phyloP scores from a whole-genome alignment of 2,797 vertebrate genomes.

The Vultur gryphus region DNA sequence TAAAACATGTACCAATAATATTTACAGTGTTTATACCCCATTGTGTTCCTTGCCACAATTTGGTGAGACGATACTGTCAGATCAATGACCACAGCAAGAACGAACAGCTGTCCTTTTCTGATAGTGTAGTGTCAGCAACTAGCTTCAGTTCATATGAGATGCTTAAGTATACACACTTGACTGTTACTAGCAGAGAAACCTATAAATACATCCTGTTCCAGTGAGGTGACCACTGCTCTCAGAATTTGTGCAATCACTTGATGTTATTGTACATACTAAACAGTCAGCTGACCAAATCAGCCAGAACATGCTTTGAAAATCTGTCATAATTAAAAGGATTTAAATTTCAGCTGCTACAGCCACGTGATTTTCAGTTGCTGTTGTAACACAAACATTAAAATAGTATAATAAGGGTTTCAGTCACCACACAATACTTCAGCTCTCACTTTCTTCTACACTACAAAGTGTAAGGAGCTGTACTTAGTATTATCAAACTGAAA shows the following conservation, averaged over 20 bases:
- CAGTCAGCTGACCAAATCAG: conserved; percentile 65
- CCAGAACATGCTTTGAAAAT: conserved; percentile 62
- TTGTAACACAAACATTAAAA: conserved; percentile 60
- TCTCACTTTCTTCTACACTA: not conserved
- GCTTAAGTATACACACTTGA: conserved; percentile 56
- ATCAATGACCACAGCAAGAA: conserved; percentile 52
- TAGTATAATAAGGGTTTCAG: conserved; percentile 45
- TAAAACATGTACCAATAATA: not conserved
- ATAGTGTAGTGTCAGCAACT: conserved; percentile 57
- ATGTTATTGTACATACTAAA: conserved; percentile 63
- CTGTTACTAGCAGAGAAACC: conserved; percentile 71
- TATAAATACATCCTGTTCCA: conserved; percentile 74
- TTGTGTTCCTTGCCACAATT: not conserved
- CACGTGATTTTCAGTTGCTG: conserved; percentile 57
- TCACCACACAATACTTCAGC: not conserved
- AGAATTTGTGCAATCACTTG: conserved; percentile 61
- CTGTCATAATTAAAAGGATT: conserved; percentile 65
- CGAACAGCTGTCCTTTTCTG: conserved; percentile 62
- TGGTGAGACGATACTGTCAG: not conserved
- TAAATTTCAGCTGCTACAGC: conserved; percentile 65
- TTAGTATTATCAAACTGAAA: not conserved
- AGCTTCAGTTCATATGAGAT: conserved; percentile 59
- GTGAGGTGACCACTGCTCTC: conserved; percentile 62
- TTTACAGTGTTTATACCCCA: not conserved
- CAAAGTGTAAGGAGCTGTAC: not conserved